Evolutionary conservation across 37 sponge, comb jelly and placozoan genomes (phyloP), one percentile per base, ranked within the genome.

Genomic region (Beroe forskalii): DNA sequence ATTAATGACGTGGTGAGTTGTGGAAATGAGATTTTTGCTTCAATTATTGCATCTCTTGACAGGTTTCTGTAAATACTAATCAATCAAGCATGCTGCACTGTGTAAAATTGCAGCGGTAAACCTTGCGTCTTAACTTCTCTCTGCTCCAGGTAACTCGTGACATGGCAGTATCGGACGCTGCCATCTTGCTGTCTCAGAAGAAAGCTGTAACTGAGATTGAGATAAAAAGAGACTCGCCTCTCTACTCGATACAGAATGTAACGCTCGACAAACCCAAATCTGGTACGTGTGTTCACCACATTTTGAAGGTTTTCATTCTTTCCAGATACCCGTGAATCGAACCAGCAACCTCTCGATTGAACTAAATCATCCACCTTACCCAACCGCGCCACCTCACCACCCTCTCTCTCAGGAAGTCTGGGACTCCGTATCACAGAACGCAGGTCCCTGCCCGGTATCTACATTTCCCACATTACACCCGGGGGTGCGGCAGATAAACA

Each of bases 151-250:
- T 20, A 23, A 80, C 86, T 23, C 30, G 55, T n/a, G 86, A 44
- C 55, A 44, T 80, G 86, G 86, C 86, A 23, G 24, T 80, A 25
- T 80, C 86, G 1, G 86, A 80, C 42, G 86, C 86, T 80, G 86
- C 86, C 4, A 44, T 44, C 27, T 43, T 80, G 4, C 48, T 80
- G 35, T 80, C 86, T 1, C n/a, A 41, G 24, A 80, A 41, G 55
- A 80, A 80, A 3, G 55, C 86, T 38, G 3, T 6, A 3, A 43
- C 42, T 24, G 55, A 44, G 86, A 44, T 80, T 20, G 86, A 44
- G 55, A 37, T 80, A 24, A 80, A 80, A 25, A 23, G 86, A 25
- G 86, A 80, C 86, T 80, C 55, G 38, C 86, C 86, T 1, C 23
- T 44, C 25, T 80, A 80, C 27, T 24, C 40, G 28, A 2, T 80